These are phyloP conservation scores for Rhea pennata DNA, from an alignment of 2,113 vertebrate genomes.

Conservation along the genomic window DNA sequence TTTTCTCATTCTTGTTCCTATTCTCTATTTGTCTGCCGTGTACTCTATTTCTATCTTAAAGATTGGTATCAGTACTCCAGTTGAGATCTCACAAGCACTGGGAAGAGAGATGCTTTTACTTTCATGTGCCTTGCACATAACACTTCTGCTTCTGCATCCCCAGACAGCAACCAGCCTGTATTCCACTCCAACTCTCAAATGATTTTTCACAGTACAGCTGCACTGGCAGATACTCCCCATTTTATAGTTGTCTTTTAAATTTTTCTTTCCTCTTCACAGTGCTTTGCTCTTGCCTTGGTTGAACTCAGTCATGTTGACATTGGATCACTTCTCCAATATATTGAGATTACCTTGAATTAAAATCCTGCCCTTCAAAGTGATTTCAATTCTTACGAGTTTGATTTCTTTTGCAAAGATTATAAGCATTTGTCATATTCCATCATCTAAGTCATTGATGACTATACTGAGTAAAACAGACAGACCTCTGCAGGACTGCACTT, in stretches of 20 bases:
- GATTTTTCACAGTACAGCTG: constrained; percentile 26
- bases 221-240: constrained; percentile 1
- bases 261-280: neutral
- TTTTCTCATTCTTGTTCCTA: neutral
- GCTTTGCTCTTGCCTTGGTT: neutral
- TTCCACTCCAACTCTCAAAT: neutral
- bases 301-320: neutral
- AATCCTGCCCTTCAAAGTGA: neutral
- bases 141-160: neutral
- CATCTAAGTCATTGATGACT: neutral
- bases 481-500: neutral
- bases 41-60: neutral
- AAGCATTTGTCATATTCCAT: neutral
- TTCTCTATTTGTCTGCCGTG: neutral
- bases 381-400: neutral
- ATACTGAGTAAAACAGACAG: neutral
- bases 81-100: neutral
- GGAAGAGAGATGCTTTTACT: neutral
- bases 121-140: neutral
- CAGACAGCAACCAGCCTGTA: neutral
- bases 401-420: neutral
- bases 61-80: neutral
- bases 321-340: neutral
- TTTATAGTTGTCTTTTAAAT: neutral
- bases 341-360: neutral